These are phyloP conservation scores for Otolemur garnettii DNA, from an alignment of 2,113 vertebrate species.

Conservation along the genomic window DNA sequence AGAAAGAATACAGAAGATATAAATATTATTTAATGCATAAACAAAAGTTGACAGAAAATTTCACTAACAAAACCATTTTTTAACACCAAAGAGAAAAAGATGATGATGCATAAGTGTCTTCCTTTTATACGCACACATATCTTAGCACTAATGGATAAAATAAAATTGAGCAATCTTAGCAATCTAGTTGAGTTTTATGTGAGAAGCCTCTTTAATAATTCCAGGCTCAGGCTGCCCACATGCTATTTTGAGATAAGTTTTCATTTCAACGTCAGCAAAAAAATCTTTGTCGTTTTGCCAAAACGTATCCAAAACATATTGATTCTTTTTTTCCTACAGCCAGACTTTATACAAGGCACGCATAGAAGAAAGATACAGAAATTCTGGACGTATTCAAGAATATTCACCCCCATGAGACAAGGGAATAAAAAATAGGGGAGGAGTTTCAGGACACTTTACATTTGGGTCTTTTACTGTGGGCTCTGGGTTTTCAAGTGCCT, in stretches of 20 bases:
- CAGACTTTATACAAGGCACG: neutral
- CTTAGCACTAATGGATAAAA: neutral
- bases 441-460: neutral
- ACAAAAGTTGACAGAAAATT: neutral
- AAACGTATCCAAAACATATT: neutral
- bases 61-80: neutral
- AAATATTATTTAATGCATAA: neutral
- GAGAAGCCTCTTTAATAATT: conserved; percentile 47
- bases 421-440: neutral
- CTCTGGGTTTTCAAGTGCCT: neutral
- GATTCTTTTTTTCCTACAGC: neutral
- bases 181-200: neutral
- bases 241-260: conserved; percentile 43
- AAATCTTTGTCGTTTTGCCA: conserved; percentile 45
- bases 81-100: conserved; percentile 23
- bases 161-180: neutral
- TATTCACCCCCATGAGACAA: neutral
- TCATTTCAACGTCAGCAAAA: conserved; percentile 45
- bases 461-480: neutral
- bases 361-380: neutral
- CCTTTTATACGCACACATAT: neutral
- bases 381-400: neutral
- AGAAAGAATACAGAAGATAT: conserved; percentile 8
- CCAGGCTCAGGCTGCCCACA: neutral
- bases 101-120: neutral